Evolutionary conservation across 2,888 invertebrate genomes (phyloP).

Genomic region (Uropetala carovei): DNA sequence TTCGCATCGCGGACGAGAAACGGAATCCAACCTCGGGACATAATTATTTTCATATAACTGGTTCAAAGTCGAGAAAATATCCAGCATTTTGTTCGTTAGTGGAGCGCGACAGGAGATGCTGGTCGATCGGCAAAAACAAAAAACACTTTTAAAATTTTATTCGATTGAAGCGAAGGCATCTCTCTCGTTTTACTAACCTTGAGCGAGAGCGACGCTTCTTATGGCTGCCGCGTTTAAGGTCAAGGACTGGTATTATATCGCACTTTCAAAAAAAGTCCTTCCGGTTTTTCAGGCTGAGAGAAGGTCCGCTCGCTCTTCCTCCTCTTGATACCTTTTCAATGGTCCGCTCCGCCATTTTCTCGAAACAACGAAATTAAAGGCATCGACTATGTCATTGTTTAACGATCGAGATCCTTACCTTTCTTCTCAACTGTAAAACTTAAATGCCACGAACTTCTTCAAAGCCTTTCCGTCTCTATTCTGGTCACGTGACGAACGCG

Average conservation of each 20-base stretch:
- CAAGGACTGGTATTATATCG: slow-evolving; percentile 27
- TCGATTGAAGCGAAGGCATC: background rate
- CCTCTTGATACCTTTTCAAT: slow-evolving; percentile 4
- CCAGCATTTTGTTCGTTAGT: background rate
- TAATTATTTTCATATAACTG: background rate
- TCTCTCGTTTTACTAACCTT: background rate
- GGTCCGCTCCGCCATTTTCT: slow-evolving; percentile 11
- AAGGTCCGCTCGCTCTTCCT: background rate
- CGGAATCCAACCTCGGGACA: background rate
- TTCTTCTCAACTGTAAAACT: no score
- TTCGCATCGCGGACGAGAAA: background rate
- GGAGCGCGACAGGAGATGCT: background rate
- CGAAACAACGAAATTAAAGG: background rate
- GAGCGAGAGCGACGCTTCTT: background rate
- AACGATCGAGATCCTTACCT: background rate
- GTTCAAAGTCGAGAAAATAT: background rate
- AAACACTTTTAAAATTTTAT: background rate
- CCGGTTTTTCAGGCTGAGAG: background rate
- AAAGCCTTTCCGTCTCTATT: no score
- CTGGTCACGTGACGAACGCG: no score
- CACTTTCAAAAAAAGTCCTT: background rate
- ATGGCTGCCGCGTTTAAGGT: background rate
- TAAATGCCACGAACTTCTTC: no score
- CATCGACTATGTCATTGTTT: background rate
- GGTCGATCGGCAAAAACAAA: background rate